These are phyloP conservation scores for Cryptomyrus ogoouensis DNA, from an alignment of 2,113 vertebrate species.

Conservation along the genomic window DNA sequence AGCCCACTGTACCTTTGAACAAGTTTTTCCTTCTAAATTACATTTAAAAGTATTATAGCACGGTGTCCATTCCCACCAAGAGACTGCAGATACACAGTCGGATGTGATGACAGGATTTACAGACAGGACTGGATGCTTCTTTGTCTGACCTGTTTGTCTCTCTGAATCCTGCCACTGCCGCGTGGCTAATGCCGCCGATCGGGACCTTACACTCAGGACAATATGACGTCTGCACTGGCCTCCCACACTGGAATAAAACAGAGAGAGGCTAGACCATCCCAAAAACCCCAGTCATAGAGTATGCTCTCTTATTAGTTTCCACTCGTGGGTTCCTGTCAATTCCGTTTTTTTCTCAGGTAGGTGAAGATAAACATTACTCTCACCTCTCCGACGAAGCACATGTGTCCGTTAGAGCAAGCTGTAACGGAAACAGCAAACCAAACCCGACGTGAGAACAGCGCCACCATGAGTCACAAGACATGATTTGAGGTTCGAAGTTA, in stretches of 20 bases:
- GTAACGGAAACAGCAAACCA: background rate
- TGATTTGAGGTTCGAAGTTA: background rate
- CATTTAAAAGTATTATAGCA: background rate
- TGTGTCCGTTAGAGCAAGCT: conserved; percentile 53
- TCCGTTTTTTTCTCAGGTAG: background rate
- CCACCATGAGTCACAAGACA: background rate
- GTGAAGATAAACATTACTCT: background rate
- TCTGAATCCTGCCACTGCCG: conserved; percentile 33
- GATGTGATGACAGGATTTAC: background rate
- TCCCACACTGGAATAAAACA: conserved; percentile 49
- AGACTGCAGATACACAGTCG: background rate
- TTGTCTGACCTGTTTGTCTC: background rate
- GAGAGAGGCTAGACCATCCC: background rate
- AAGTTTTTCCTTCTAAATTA: background rate
- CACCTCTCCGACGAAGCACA: conserved; percentile 49
- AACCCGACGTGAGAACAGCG: background rate
- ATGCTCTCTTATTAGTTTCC: background rate
- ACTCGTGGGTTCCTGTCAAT: background rate
- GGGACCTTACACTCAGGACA: conserved; percentile 45
- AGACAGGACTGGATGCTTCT: background rate
- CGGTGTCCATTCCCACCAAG: background rate
- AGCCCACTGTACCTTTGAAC: background rate
- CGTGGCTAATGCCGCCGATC: conserved; percentile 36
- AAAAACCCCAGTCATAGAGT: background rate
- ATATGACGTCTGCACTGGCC: rapidly evolving